Conservation (phyloP, 2,888 invertebrate species). For the Eristalinus aeneus region DNA sequence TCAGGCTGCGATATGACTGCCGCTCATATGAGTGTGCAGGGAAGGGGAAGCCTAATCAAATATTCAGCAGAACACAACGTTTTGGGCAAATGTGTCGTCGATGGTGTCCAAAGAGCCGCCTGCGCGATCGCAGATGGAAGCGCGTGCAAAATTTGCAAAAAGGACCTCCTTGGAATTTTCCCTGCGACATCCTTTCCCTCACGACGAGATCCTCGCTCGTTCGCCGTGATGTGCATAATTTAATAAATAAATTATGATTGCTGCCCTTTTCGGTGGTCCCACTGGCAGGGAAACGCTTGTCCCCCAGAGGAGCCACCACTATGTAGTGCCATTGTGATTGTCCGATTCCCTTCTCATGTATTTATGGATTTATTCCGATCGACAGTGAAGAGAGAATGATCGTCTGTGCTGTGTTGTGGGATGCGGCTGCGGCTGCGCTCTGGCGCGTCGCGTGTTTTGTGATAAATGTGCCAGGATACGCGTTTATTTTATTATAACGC, state of each 20-base stretch:
- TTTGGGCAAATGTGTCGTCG: conserved; percentile 68
- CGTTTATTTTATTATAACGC: conserved; percentile 80
- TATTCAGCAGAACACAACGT: conserved; percentile 61
- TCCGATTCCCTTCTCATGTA: conserved; percentile 67
- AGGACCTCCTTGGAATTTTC: conserved; percentile 64
- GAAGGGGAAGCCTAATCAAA: conserved; percentile 59
- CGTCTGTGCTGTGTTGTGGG: not conserved
- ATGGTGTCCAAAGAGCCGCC: conserved; percentile 81
- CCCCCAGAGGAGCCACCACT: not conserved
- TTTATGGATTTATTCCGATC: conserved; percentile 73
- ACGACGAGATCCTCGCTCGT: conserved; percentile 31
- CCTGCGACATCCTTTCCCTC: conserved; percentile 42
- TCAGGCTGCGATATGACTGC: conserved; percentile 72
- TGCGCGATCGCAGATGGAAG: conserved; percentile 59
- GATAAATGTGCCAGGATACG: conserved; percentile 81
- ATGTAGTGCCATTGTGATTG: conserved; percentile 25
- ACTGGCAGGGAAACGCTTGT: conserved; percentile 14
- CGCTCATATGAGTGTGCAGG: not conserved
- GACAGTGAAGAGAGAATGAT: conserved; percentile 10
- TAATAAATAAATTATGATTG: conserved; percentile 73
- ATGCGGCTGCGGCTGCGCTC: not conserved
- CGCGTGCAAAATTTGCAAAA: conserved; percentile 56
- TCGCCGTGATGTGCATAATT: conserved; percentile 73
- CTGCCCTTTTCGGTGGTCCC: conserved; percentile 57
- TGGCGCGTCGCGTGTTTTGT: conserved; percentile 73